phyloP scores from a whole-genome alignment of 2,797 vertebrate genomes.

The Cyprinodon diabolis region DNA sequence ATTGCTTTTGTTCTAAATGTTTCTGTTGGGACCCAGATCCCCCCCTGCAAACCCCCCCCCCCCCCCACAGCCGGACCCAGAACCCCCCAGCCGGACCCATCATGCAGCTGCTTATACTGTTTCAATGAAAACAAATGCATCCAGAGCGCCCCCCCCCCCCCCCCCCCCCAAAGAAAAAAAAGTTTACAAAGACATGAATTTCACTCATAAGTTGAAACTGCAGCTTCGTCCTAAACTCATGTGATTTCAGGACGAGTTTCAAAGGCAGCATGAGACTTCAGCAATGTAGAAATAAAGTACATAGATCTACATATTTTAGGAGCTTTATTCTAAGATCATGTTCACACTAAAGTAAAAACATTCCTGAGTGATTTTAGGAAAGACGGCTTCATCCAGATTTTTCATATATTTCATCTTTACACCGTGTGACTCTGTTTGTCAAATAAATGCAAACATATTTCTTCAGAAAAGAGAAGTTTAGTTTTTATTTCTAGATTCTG shows the following conservation, averaged over 20 bases:
- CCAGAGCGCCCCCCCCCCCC: neutral
- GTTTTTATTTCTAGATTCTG: neutral
- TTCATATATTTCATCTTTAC: conserved; percentile 67
- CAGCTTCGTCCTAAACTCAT: conserved; percentile 69
- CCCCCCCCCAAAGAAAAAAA: no score
- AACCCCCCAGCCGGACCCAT: conserved; percentile 10
- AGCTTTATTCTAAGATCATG: conserved; percentile 54
- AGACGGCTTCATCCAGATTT: conserved; percentile 6
- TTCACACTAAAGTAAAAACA: conserved; percentile 21
- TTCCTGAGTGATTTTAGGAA: conserved; percentile 29
- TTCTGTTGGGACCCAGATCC: no score
- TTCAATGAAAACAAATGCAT: conserved; percentile 11
- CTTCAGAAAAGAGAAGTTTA: conserved; percentile 52
- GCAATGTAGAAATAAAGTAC: conserved; percentile 68
- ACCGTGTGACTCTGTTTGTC: conserved; percentile 73
- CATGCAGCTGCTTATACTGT: conserved; percentile 24
- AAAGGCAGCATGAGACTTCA: conserved; percentile 66
- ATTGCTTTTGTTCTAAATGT: no score
- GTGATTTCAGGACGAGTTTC: conserved; percentile 42
- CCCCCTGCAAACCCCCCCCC: no score
- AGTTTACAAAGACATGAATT: conserved; percentile 59
- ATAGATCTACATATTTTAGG: conserved; percentile 57
- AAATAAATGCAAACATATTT: conserved; percentile 79
- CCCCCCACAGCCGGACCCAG: no score
- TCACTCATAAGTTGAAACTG: conserved; percentile 69